A percentile compares a stretch with the other conserved stretches of the same genome.
phyloP scores from a whole-genome alignment of 2,888 invertebrate species.

The Clanis bilineata region DNA sequence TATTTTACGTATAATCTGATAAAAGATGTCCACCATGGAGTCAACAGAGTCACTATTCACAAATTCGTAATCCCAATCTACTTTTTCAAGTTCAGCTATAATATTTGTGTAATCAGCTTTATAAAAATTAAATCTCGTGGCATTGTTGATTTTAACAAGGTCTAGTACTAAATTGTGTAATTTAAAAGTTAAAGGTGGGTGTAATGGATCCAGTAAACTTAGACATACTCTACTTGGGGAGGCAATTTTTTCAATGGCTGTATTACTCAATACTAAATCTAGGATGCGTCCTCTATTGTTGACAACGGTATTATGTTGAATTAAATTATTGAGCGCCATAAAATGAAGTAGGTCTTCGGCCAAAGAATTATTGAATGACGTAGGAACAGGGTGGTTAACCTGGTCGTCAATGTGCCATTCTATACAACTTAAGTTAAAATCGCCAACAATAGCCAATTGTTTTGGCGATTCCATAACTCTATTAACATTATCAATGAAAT shows the following conservation, averaged over 20 bases:
- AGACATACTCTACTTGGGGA: neutral
- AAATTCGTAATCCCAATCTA: neutral
- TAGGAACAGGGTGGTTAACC: too few species aligned
- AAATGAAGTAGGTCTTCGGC: too few species aligned
- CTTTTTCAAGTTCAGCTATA: neutral
- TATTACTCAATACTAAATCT: too few species aligned
- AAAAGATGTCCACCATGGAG: neutral
- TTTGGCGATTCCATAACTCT: neutral
- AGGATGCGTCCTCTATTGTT: too few species aligned
- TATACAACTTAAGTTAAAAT: neutral
- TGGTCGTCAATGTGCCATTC: too few species aligned
- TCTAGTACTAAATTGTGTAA: too few species aligned
- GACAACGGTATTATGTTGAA: too few species aligned
- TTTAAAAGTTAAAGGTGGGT: neutral
- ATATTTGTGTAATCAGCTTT: neutral
- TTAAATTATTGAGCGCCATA: too few species aligned
- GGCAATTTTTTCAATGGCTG: too few species aligned
- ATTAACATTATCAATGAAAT: neutral
- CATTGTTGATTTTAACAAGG: neutral
- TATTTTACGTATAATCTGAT: neutral
- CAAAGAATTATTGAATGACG: too few species aligned
- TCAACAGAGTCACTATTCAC: neutral
- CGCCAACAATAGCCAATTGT: neutral
- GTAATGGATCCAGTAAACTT: neutral
- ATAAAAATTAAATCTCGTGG: neutral